Evolutionary conservation across 2,113 vertebrate genomes (phyloP), one percentile per base, ranked within the genome.

Genomic region (Ariopsis seemanni): DNA sequence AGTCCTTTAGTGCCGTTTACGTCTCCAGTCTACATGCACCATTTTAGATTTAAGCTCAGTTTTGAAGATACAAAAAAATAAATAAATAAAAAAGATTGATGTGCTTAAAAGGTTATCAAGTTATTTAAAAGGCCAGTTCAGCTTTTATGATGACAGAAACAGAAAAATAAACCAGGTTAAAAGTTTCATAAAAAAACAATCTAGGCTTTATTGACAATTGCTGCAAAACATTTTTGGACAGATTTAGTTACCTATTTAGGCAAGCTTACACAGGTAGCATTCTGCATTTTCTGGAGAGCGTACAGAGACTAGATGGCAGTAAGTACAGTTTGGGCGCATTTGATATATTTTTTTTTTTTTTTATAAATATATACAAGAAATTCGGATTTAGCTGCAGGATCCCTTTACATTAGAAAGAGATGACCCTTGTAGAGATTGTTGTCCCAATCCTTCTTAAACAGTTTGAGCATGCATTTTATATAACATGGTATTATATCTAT

Each of bases 201-300:
- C 97, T 98, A 96, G 96, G 97, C 97, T 99, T 98, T 99, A 99
- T 99, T 99, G 97, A 99, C 97, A 99, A 97, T 95, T 96, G 96
- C 95, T 97, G 97, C 97, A 99, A 97, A 97, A 95, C 97, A 95
- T 95, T 95, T 97, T 96, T 97, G 96, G 97, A 97, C 95, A 96
- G 97, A 96, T 99, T 97, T 97, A 98, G 97, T 97, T 97, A 98
- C 98, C 97, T 99, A 98, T 96, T 99, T 99, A 99, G 96, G 97
- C 97, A 98, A 97, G 96, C 96, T 98, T 97, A 99, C 97, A 98
- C 97, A 98, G 91, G 92, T 93, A 97, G 97, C 97, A 98, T 96
- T 98, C 97, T 97, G 97, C 95, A 97, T 97, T 97, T 96, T 97
- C 97, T 97, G 97, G 95, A 95, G 96, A 95, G 96, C 90, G 95